Evolutionary conservation across 2,888 invertebrate species (phyloP), one percentile per base, ranked within the genome.

Genomic region (Pegoplata infirma): DNA sequence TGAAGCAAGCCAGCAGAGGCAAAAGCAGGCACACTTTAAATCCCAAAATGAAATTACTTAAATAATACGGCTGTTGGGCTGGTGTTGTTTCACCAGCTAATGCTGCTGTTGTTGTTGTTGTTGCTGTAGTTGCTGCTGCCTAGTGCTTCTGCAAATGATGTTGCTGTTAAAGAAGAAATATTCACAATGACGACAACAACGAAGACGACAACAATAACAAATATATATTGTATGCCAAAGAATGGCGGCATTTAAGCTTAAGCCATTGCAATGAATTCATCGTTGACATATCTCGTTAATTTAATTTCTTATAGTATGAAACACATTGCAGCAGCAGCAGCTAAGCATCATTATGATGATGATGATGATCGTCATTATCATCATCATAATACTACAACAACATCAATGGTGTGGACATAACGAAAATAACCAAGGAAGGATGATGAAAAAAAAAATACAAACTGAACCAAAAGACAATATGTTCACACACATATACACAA

Each of bases 201-300:
- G n/a, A n/a, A n/a, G n/a, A n/a, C n/a, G n/a, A n/a, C 76, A 72
- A 78, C 75, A 80, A 78, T 75, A 78, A 78, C 79, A 79, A 75
- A 79, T 75, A 79, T n/a, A n/a, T 79, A 72, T 79, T 75, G 79
- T 79, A 79, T 75, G 75, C 67, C 75, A 85, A 82, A 86, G 87
- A 87, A 87, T 87, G 87, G 87, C 87, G 87, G 87, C 87, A 85
- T 87, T 87, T 87, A 87, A 85, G 87, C 86, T 87, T 87, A 87
- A 87, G 85, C 86, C 85, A 85, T 84, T 85, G 87, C 87, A 87
- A 87, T 87, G 87, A 87, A 87, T 87, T 86, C 88, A 86, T 86
- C 86, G 87, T 88, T 88, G 88, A 88, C 88, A 88, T 87, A 87
- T 88, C 88, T 88, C 88, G 88, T 88, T 88, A 88, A 88, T 88